Evolutionary conservation across 2,113 vertebrate species (phyloP).

Genomic region (Zapus hudsonius): DNA sequence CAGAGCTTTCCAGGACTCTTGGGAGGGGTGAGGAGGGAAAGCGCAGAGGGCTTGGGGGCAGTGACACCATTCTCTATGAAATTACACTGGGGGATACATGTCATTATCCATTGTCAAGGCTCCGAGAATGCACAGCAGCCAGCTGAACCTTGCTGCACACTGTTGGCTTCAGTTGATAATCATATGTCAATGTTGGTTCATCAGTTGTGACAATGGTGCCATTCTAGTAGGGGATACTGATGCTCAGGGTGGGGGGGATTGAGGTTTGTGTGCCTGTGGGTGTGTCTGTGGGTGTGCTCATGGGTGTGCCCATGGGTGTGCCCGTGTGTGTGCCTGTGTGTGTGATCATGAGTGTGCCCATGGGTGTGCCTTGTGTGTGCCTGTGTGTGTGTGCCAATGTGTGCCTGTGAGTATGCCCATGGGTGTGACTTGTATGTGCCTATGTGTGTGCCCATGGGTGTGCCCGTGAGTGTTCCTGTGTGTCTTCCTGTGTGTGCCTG

Average conservation of each 20-base stretch:
- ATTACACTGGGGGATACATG: neutral
- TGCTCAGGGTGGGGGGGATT: fast-evolving
- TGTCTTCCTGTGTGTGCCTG: too few species aligned
- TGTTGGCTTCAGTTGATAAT: neutral
- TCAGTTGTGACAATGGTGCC: neutral
- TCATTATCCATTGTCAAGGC: neutral
- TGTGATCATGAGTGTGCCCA: too few species aligned
- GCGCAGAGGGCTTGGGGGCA: neutral
- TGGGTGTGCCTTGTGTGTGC: too few species aligned
- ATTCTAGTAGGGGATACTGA: too few species aligned
- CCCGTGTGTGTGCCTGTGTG: too few species aligned
- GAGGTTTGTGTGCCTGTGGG: too few species aligned
- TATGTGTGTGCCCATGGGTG: too few species aligned
- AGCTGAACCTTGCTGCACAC: neutral
- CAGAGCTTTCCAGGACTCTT: neutral
- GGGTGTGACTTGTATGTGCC: too few species aligned
- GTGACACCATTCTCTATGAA: neutral
- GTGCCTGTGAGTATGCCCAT: too few species aligned
- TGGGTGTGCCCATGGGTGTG: too few species aligned
- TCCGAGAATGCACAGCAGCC: neutral
- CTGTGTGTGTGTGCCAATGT: neutral
- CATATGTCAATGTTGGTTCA: neutral
- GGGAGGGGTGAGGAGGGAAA: neutral
- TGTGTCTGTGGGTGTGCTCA: neutral
- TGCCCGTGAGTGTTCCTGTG: too few species aligned